These are phyloP conservation scores for Myotis brandtii DNA, from an alignment of 2,113 vertebrate genomes.

Conservation along the genomic window DNA sequence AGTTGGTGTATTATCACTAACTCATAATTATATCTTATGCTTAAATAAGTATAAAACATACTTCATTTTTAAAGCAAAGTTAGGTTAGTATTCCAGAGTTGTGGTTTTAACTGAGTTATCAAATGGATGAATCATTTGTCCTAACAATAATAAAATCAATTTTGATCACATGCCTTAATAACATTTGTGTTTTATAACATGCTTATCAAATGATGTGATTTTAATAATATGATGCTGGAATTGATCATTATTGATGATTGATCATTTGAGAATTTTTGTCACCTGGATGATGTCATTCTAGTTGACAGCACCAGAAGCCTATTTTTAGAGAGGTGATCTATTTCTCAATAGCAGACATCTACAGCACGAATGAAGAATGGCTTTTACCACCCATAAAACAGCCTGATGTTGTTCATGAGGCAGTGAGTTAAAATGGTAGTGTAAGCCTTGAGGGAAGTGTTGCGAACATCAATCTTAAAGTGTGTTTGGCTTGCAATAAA, in stretches of 20 bases:
- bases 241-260: background rate
- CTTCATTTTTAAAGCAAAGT: background rate
- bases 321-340: background rate
- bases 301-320: background rate
- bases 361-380: background rate
- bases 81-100: background rate
- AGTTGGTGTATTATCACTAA: background rate
- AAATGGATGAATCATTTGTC: background rate
- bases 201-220: background rate
- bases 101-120: background rate
- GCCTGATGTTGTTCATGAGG: background rate
- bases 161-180: background rate
- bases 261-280: background rate
- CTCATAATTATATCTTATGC: background rate
- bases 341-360: background rate
- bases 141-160: background rate
- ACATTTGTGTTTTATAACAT: background rate
- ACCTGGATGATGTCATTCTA: background rate
- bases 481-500: constrained; percentile 44
- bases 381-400: background rate
- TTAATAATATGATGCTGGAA: constrained; percentile 20
- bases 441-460: background rate
- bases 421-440: constrained; percentile 9
- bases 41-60: background rate
- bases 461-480: constrained; percentile 40